phyloP scores from a whole-genome alignment of 1,140 invertebrate genomes.

The Hormaphis cornu region DNA sequence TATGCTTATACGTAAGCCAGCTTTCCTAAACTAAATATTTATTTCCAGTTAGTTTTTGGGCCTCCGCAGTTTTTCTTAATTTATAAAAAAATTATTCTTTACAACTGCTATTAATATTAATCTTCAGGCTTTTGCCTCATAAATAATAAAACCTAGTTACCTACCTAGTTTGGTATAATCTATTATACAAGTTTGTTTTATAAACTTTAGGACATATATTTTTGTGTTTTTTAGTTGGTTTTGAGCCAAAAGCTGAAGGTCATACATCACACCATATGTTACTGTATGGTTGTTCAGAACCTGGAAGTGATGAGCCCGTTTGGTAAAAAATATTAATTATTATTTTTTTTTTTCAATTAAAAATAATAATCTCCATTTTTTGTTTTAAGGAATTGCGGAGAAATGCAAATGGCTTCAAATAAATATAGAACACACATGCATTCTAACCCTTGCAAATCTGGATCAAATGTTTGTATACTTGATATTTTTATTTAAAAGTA shows the following conservation, averaged over 20 bases:
- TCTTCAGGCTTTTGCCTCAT: not conserved
- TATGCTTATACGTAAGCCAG: no score
- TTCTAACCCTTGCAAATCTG: slow-evolving; percentile 58
- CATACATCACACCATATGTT: slow-evolving; percentile 91
- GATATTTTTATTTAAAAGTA: not conserved
- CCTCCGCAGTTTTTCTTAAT: no score
- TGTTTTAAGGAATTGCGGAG: slow-evolving; percentile 74
- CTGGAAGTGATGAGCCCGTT: slow-evolving; percentile 64
- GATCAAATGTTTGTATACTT: slow-evolving; percentile 53
- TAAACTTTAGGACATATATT: no score
- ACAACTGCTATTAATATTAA: no score
- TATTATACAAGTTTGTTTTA: not conserved
- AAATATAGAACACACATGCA: slow-evolving; percentile 40
- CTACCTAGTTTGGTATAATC: not conserved
- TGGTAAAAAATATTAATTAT: slow-evolving; percentile 54
- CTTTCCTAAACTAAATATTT: no score
- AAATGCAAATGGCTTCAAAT: slow-evolving; percentile 59
- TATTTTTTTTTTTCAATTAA: not conserved
- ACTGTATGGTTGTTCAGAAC: slow-evolving; percentile 81
- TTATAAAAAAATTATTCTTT: not conserved
- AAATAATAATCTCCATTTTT: not conserved
- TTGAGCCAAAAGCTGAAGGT: slow-evolving; percentile 86
- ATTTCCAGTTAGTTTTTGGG: no score
- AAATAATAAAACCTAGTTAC: not conserved
- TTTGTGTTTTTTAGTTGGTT: slow-evolving; percentile 76